Evolutionary conservation across 2,888 invertebrate species (phyloP), one percentile per base, ranked within the genome.

Genomic region (Lobophora halterata): DNA sequence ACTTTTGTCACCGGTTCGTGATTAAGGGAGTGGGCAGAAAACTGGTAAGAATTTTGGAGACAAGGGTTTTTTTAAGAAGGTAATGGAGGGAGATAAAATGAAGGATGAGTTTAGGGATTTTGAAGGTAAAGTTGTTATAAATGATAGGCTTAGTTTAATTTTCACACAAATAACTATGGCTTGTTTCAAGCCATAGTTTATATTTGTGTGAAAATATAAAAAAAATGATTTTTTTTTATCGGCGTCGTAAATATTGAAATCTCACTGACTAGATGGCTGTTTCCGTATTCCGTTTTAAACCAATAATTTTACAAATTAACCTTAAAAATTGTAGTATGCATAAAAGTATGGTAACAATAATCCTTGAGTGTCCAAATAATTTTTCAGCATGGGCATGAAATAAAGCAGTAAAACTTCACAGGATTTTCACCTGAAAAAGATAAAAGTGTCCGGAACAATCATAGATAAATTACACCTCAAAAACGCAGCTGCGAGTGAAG

Each of bases 391-490:
- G 19, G 37, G 30, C 30, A 40, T 41, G 24, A 51, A 31, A 44
- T 37, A 46, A 41, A 39, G 20, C 32, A 21, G 24, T 5, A 9
- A 31, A 41, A 35, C 26, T 40, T 24, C 34, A 16, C 13, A 29
- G 28, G 45, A 45, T 33, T 48, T 31, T 38, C 47, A 47, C 52
- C 49, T 48, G 46, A 66, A 69, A 68, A 71, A 68, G 66, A 75
- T 75, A 72, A 75, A 75, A 75, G 63, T 72, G 72, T 74, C 71
- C 61, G 59, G 55, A 64, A 65, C 73, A 73, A 75, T 73, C 74
- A 71, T 67, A 72, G 70, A 77, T 75, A 77, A 77, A 77, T 79
- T 73, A 78, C 71, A 64, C 58, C 52, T 52, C 62, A 76, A 76
- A 77, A 77, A 74, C 71, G 68, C 61, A 66, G 61, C 61, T 68